These are phyloP conservation scores for Carcinoscorpius rotundicauda DNA, from an alignment of 1,140 invertebrate species.

Conservation along the genomic window DNA sequence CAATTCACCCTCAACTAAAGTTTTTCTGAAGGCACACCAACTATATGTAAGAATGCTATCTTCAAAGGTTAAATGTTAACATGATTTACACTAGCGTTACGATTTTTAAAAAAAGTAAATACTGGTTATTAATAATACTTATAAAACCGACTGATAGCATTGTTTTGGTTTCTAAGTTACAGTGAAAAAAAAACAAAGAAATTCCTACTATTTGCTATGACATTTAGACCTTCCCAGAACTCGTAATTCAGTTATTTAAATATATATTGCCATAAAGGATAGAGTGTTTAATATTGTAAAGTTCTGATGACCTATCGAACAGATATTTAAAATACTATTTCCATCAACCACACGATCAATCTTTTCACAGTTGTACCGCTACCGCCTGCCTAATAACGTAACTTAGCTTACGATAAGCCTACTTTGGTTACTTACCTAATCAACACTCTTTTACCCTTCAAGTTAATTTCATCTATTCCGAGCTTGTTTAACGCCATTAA, in stretches of 20 bases:
- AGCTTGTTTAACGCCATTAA: conserved; percentile 54
- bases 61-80: too few species aligned
- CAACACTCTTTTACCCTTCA: conserved; percentile 39
- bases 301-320: neutral
- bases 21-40: too few species aligned
- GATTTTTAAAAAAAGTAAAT: too few species aligned
- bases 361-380: neutral
- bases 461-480: conserved; percentile 39
- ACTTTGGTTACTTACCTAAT: conserved; percentile 31
- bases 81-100: too few species aligned
- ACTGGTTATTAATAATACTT: too few species aligned
- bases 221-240: too few species aligned
- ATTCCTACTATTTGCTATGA: too few species aligned
- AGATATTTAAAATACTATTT: neutral
- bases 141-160: too few species aligned
- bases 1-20: too few species aligned
- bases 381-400: neutral
- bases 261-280: neutral
- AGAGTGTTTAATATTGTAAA: neutral
- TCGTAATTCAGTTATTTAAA: neutral
- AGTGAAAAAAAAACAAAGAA: too few species aligned
- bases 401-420: neutral
- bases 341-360: neutral
- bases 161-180: too few species aligned
- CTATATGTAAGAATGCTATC: too few species aligned